Base-by-base conservation (phyloP, 2,113 vertebrate genomes). In the Meriones unguiculatus region DNA sequence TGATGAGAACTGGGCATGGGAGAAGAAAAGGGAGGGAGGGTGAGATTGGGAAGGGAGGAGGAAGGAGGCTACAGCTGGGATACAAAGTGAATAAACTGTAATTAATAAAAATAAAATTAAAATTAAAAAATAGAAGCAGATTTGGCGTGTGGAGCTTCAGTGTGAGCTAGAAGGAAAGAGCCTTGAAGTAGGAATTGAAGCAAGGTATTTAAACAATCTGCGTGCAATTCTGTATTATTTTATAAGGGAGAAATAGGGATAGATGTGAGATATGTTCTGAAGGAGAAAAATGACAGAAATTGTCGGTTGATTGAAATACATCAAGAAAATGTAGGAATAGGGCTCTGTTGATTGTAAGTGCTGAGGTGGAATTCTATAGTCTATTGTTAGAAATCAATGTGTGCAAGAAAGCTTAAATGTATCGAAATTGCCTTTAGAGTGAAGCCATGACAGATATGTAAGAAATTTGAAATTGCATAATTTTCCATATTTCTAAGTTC, bases 401-500 rank as follows among this genome's bases (percentile, higher is more conserved):
- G 12, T 65, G 54, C 38, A 73, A 77, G 38, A 46, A 8, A 70
- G 54, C 32, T 46, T 25, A 87, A 87, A 54, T 73, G 7, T 59
- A 28, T 1, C 64, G 62, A 73, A 87, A 84, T 69, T 93, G 70
- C 7, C 59, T 91, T 96, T 72, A 84, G 30, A 57, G 5, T 35
- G 77, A 97, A 87, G 46, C 52, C 70, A 80, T 30, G 12, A 35
- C 20, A 93, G 59, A 80, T 69, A n/a, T 4, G 5, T 69, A 57
- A 91, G 52, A 50, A 90, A 92, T 38, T 72, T 85, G 70, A 91
- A 89, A 94, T 54, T 76, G 50, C 25, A 54, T 93, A 38, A 52
- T 87, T 95, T 92, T 75, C 24, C 8, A 1, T 94, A 89, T 89
- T 95, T 89, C 73, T 70, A 72, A 77, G 3, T 80, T 95, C 52